phyloP scores from a whole-genome alignment of 2,888 invertebrate genomes.

The Synanthedon andrenaeformis region DNA sequence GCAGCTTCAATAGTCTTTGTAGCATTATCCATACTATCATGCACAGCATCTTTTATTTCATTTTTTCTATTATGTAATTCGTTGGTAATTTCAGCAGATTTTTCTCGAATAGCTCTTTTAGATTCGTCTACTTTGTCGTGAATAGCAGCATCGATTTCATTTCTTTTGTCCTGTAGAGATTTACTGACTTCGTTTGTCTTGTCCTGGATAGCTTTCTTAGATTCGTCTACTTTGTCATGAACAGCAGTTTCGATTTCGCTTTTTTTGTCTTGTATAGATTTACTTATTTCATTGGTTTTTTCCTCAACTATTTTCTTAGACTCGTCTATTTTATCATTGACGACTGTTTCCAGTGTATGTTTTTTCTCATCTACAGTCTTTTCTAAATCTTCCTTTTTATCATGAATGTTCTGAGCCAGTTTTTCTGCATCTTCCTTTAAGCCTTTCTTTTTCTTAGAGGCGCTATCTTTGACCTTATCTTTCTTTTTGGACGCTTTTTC shows the following conservation, averaged over 20 bases:
- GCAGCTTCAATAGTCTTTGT: slow-evolving; percentile 15
- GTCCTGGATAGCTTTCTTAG: slow-evolving; percentile 20
- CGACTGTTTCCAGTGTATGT: slow-evolving; percentile 16
- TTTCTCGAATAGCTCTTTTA: slow-evolving; percentile 7
- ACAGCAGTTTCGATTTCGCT: slow-evolving; percentile 16
- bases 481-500: slow-evolving; percentile 43
- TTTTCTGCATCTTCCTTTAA: slow-evolving; percentile 24
- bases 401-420: slow-evolving; percentile 19
- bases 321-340: slow-evolving; percentile 12
- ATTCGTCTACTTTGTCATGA: slow-evolving; percentile 12
- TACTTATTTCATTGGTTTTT: slow-evolving; percentile 27
- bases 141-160: slow-evolving; percentile 2
- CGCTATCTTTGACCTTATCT: slow-evolving; percentile 33
- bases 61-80: neutral
- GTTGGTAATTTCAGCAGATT: slow-evolving; percentile 9
- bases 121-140: slow-evolving; percentile 9
- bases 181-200: slow-evolving; percentile 15
- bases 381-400: slow-evolving; percentile 24
- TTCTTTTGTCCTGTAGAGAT: slow-evolving; percentile 11
- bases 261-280: slow-evolving; percentile 22
- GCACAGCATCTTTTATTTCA: slow-evolving; percentile 6
- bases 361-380: slow-evolving; percentile 23
- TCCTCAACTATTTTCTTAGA: slow-evolving; percentile 21
- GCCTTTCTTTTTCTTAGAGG: slow-evolving; percentile 34
- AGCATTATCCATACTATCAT: slow-evolving; percentile 22